Evolutionary conservation across 2,888 invertebrate species (phyloP), one percentile per base, ranked within the genome.

Genomic region (Cheiracanthium punctorium): DNA sequence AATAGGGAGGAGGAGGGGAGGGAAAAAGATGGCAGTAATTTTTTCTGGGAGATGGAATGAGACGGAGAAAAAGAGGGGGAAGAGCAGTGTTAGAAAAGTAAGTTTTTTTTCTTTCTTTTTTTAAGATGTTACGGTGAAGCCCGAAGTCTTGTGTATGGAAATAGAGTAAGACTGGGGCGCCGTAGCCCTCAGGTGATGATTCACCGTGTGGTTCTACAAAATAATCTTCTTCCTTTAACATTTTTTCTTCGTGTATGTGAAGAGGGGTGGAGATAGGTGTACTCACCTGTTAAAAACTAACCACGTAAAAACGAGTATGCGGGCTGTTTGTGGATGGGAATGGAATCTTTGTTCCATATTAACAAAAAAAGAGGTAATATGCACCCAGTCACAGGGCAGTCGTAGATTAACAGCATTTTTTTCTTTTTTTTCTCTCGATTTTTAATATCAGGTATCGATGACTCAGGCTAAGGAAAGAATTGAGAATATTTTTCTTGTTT

Each of bases 51-150:
- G 64, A 64, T 29, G 28, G 64, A 29, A 64, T 64, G 28, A 28
- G 64, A 24, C 28, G 14, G 8, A 20, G 29, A n/a, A n/a, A 48
- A 64, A 17, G 17, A 17, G 1, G 28, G 71, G 71, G 20, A 32
- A 29, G 24, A 24, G 20, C 33, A 71, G 28, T 14, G 24, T 41
- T 43, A 33, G n/a, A 32, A 32, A 20, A 70, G 32, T 29, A 20
- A 33, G 20, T 5, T 70, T 71, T 71, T n/a, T n/a, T n/a, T n/a
- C n/a, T n/a, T n/a, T n/a, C n/a, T n/a, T n/a, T n/a, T n/a, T 71
- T 71, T 71, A 2, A 33, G n/a, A 37, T 28, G 43, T 43, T 24
- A 71, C 37, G 41, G 71, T 41, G 71, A 71, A 71, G 71, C 41
- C 71, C 43, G 12, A 41, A 24, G 32, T 24, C 64, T 64, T 29